These are phyloP conservation scores for Sebastolobus altivelis DNA, from an alignment of 2,797 vertebrate species.

Conservation along the genomic window DNA sequence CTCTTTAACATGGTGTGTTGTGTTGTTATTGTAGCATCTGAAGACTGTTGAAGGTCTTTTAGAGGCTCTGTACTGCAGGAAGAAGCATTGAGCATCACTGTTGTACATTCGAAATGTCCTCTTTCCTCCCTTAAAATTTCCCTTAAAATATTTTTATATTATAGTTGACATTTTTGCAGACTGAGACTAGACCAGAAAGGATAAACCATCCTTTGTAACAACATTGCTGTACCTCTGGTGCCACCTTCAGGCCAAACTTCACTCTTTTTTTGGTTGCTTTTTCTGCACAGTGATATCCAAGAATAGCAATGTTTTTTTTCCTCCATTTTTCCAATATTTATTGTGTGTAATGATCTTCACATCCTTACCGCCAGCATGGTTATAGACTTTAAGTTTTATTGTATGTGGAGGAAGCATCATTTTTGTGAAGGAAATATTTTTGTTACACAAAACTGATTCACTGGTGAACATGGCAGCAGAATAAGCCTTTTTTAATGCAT, in stretches of 20 bases:
- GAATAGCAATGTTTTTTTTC: background rate
- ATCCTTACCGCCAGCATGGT: background rate
- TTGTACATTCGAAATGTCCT: background rate
- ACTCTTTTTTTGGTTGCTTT: background rate
- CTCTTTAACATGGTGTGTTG: background rate
- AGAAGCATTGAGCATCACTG: too few relatives aligned
- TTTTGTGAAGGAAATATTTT: background rate
- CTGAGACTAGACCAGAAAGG: background rate
- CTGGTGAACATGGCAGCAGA: too few relatives aligned
- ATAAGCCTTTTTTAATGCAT: too few relatives aligned
- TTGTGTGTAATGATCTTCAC: background rate
- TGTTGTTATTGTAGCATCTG: background rate
- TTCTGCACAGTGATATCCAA: background rate
- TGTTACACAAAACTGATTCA: background rate
- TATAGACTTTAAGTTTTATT: background rate
- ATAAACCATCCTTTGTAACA: background rate
- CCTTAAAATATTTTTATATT: background rate
- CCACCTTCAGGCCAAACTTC: background rate
- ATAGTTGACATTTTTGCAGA: background rate
- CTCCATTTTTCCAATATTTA: background rate
- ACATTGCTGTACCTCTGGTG: background rate
- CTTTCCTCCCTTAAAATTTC: background rate
- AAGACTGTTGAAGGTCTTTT: background rate
- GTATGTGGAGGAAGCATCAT: background rate
- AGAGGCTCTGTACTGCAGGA: too few relatives aligned